These are phyloP conservation scores for Psittacus erithacus DNA, from an alignment of 2,113 vertebrate species.

Conservation along the genomic window DNA sequence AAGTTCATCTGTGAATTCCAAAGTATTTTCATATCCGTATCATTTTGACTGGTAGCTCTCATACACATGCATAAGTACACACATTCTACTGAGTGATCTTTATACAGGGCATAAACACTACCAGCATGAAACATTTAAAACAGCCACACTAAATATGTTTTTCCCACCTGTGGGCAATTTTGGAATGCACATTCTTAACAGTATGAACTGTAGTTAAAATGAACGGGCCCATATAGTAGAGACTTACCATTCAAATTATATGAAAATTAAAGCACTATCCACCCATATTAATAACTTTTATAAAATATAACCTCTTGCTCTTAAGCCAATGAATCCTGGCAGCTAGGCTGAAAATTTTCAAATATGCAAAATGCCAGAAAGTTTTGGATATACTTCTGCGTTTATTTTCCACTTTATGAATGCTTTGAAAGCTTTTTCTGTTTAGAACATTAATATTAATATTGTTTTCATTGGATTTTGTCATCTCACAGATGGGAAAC, in stretches of 20 bases:
- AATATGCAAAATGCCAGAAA: background rate
- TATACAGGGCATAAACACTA: background rate
- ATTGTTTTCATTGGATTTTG: slow-evolving; percentile 8
- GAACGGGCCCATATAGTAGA: background rate
- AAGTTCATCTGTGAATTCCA: background rate
- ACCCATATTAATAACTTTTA: background rate
- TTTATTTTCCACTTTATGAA: slow-evolving; percentile 24
- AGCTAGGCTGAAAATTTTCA: background rate
- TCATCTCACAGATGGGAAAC: slow-evolving; percentile 33
- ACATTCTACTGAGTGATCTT: background rate
- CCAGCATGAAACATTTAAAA: background rate
- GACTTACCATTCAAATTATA: background rate
- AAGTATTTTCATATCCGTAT: background rate
- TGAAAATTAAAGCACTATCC: background rate
- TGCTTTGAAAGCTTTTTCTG: slow-evolving; percentile 2
- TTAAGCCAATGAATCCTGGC: background rate
- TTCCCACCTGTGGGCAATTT: background rate
- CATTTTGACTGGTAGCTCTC: background rate
- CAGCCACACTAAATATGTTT: background rate
- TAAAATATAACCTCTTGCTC: background rate
- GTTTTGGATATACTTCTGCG: background rate
- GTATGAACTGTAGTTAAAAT: background rate
- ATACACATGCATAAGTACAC: background rate
- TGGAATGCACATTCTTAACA: background rate
- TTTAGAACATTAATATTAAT: slow-evolving; percentile 49